Base-by-base conservation (phyloP, 2,113 vertebrate species). In the Oxygymnocypris stewartii region DNA sequence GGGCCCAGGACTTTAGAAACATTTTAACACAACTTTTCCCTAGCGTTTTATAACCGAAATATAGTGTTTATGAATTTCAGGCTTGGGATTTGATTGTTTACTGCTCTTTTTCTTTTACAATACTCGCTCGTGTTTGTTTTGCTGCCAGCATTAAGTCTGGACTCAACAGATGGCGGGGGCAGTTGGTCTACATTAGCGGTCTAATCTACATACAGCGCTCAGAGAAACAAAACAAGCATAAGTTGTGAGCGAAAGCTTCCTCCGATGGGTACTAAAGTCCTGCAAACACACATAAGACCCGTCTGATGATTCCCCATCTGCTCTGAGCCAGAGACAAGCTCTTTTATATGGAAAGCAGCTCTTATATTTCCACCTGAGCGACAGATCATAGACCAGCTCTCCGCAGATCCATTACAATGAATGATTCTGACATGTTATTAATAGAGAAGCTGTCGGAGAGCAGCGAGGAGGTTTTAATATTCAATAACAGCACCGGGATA, bases 361-460 rank as follows among this genome's bases (percentile, higher is more conserved):
- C 49, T 73, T 81, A 92, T 90, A 92, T 93, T 88, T 91, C 81
- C 88, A 93, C 91, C 90, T 92, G 92, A 93, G 89, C 89, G 89
- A 93, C 89, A 89, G 90, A 91, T 91, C 90, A 65, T 31, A 76
- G 75, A 69, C 80, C 86, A 78, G 87, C 73, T 92, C 49, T 20
- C 16, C 16, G 90, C 91, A 92, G 91, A 91, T 92, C 90, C 88
- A 92, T 92, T 91, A 85, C 75, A 91, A 90, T 91, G 91, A 63
- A 86, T 82, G 90, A 92, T 93, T 94, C 88, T 93, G 92, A 92
- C 93, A 90, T 92, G 91, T 93, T 90, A 94, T 93, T 93, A 94
- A 94, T 94, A 87, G 89, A 86, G 88, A 88, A 91, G 84, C 90
- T 93, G 93, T 93, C 91, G 89, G 87, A 35, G 37, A 65, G 63